Percentiles rank a stretch among this genome's conserved stretches.
Conservation (phyloP, 2,113 vertebrate species). For the Globicephala melas region DNA sequence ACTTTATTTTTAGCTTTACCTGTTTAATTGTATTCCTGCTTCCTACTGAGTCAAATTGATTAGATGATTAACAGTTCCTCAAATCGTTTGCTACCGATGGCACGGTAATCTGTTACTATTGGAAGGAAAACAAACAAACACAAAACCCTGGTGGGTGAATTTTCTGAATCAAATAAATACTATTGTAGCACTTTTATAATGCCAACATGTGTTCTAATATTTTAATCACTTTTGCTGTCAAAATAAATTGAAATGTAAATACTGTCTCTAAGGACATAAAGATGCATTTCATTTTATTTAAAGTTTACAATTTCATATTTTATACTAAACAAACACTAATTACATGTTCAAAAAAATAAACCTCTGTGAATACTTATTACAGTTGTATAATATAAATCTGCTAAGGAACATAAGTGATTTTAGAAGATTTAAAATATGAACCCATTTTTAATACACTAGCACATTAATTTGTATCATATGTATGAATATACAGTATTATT, state of each 20-base stretch:
- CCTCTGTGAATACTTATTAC: not conserved
- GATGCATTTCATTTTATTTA: not conserved
- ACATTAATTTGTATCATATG: not conserved
- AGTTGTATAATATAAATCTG: not conserved
- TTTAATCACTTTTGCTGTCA: not conserved
- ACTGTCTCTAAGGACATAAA: not conserved
- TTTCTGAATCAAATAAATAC: not conserved
- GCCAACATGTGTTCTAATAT: not conserved
- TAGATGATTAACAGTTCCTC: not conserved
- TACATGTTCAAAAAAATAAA: not conserved
- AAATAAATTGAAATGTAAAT: not conserved
- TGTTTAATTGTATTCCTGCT: constrained; percentile 26
- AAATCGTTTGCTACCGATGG: constrained; percentile 57
- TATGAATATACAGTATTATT: not conserved
- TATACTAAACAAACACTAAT: not conserved
- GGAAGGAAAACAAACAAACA: not conserved
- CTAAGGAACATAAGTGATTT: not conserved
- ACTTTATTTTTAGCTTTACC: constrained; percentile 40
- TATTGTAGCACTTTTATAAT: not conserved
- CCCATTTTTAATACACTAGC: not conserved
- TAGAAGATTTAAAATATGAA: not conserved
- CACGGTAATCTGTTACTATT: constrained; percentile 33
- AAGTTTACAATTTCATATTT: not conserved
- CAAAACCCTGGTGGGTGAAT: not conserved
- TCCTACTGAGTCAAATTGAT: constrained; percentile 24